Evolutionary conservation across 2,888 invertebrate genomes (phyloP), one percentile per base, ranked within the genome.

Genomic region (Dasypogon diadema): DNA sequence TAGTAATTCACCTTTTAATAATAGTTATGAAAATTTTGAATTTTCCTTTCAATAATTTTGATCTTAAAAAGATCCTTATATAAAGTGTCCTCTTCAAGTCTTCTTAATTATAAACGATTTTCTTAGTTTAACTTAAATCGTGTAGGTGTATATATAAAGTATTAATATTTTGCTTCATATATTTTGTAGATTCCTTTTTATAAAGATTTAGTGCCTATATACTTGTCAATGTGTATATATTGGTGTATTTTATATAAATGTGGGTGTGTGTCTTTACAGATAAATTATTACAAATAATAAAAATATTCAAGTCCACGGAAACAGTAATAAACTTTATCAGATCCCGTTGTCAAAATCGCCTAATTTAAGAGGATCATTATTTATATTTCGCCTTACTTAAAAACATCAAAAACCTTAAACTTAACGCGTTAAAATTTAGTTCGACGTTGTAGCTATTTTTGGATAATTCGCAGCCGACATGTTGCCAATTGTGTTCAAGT

Each of bases 11-110:
- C n/a, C n/a, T 70, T 51, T 70, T 70, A 54, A 54, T 70, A 73
- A 76, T 76, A 76, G 76, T 78, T 68, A 75, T 75, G 76, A 79
- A 75, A 75, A 75, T 76, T 77, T 75, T 76, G 58, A 68, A 68
- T 78, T 75, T 77, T 77, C 76, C 18, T 56, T 46, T 56, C 56
- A 58, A 46, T 46, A 56, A 56, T 56, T 76, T 74, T 18, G 74
- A 75, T 77, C 76, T 72, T 76, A 78, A 76, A 78, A 76, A 58
- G 73, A 77, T 78, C 56, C 56, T 42, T 58, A 74, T 56, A 74
- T 74, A 56, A 56, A 73, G 46, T 56, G 56, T 73, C 73, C 56
- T 70, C 8, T 74, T 74, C 51, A 51, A 70, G 70, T 70, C 70
- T 70, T 70, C 70, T 70, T 70, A 70, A 70, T 70, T 70, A 70